Evolutionary conservation across 2,888 invertebrate genomes (phyloP).

Genomic region (Metacarcinus magister): DNA sequence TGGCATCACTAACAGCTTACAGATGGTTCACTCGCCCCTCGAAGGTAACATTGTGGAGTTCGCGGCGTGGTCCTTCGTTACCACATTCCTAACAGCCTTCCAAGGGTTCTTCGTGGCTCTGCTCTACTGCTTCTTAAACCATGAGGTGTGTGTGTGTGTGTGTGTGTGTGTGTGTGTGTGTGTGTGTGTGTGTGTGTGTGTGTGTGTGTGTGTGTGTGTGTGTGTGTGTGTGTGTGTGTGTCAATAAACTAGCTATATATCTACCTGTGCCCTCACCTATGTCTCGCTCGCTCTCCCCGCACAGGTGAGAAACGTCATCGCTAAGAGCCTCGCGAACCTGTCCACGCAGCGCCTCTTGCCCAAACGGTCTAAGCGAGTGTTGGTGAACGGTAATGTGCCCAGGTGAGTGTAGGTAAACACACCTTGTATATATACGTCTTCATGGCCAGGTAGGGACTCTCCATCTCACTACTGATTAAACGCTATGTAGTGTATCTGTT

Average conservation of each 20-base stretch:
- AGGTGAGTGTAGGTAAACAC: neutral
- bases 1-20: slow-evolving; percentile 91
- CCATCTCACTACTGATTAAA: too few relatives aligned
- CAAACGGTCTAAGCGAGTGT: slow-evolving; percentile 61
- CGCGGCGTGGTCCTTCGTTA: slow-evolving; percentile 91
- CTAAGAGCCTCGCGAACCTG: slow-evolving; percentile 61
- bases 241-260: neutral
- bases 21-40: slow-evolving; percentile 89
- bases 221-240: neutral
- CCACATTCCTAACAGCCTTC: slow-evolving; percentile 92
- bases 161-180: neutral
- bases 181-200: neutral
- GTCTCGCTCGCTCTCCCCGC: neutral
- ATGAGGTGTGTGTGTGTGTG: slow-evolving; percentile 88
- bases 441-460: too few relatives aligned
- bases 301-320: slow-evolving; percentile 59
- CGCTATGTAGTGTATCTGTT: too few relatives aligned
- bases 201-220: neutral
- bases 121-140: slow-evolving; percentile 92
- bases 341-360: slow-evolving; percentile 67
- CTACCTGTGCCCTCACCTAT: neutral
- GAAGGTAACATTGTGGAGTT: slow-evolving; percentile 89
- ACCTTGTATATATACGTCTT: neutral
- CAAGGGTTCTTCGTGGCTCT: slow-evolving; percentile 93
- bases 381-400: slow-evolving; percentile 37